phyloP scores from a whole-genome alignment of 2,113 vertebrate species.

The Corapipo altera region DNA sequence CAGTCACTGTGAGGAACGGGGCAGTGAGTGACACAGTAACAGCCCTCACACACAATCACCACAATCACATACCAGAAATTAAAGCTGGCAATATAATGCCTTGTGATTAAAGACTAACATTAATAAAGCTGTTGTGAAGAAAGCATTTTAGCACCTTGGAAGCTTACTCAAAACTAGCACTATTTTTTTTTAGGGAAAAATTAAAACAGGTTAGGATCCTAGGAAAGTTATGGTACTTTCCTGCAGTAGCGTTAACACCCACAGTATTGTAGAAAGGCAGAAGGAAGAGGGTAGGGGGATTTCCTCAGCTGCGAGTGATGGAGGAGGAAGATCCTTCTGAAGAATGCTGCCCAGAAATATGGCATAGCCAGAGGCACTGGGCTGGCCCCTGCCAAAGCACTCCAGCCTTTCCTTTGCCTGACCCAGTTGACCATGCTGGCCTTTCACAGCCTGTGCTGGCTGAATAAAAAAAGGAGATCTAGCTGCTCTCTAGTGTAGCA shows the following conservation, averaged over 20 bases:
- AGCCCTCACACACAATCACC: not conserved
- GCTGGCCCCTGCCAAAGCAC: not conserved
- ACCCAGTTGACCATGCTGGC: rapidly evolving
- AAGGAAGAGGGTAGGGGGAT: not conserved
- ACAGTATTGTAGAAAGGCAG: rapidly evolving
- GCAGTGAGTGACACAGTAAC: not conserved
- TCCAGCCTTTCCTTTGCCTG: not conserved
- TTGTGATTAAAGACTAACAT: not conserved
- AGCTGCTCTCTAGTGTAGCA: not conserved
- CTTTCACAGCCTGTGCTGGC: not conserved
- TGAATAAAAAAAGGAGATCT: not conserved
- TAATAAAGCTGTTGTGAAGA: not conserved
- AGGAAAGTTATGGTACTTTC: not conserved
- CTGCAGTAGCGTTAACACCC: not conserved
- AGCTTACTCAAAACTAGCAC: not conserved
- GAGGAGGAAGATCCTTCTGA: not conserved
- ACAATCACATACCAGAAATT: not conserved
- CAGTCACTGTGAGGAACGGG: not conserved
- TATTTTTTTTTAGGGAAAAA: not conserved
- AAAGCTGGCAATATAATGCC: not conserved
- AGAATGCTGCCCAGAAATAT: not conserved
- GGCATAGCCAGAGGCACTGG: not conserved
- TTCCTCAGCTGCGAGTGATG: not conserved
- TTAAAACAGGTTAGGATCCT: not conserved
- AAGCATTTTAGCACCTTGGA: not conserved